phyloP scores from a whole-genome alignment of 2,797 vertebrate genomes.

The Podargus strigoides region DNA sequence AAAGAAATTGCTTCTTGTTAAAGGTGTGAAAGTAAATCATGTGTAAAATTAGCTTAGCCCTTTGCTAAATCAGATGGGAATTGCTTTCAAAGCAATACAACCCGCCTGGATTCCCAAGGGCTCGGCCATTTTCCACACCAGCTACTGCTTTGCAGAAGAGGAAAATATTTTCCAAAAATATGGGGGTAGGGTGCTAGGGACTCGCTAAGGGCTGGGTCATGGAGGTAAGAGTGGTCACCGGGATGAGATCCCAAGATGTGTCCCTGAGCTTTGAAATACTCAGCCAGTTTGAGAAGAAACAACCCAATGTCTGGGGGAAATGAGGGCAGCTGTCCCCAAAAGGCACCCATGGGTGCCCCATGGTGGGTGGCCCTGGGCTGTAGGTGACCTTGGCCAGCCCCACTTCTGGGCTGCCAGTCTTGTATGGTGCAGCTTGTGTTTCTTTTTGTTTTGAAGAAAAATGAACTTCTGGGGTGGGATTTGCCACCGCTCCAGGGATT shows the following conservation, averaged over 20 bases:
- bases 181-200: not conserved
- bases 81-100: not conserved
- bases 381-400: not conserved
- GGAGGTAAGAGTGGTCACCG: rapidly evolving
- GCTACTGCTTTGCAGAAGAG: not conserved
- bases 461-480: constrained; percentile 40
- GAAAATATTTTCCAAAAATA: not conserved
- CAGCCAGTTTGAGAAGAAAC: not conserved
- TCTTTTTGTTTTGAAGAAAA: not conserved
- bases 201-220: not conserved
- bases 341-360: rapidly evolving
- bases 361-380: rapidly evolving
- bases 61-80: not conserved
- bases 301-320: rapidly evolving
- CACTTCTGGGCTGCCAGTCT: rapidly evolving
- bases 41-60: constrained; percentile 33
- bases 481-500: constrained; percentile 40
- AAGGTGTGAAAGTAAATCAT: constrained; percentile 32
- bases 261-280: not conserved
- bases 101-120: not conserved
- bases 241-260: rapidly evolving
- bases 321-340: not conserved
- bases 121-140: not conserved
- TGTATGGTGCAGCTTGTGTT: not conserved
- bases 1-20: not conserved